These are phyloP conservation scores for Polypedilum vanderplanki DNA, from an alignment of 1,140 invertebrate species.

Conservation along the genomic window DNA sequence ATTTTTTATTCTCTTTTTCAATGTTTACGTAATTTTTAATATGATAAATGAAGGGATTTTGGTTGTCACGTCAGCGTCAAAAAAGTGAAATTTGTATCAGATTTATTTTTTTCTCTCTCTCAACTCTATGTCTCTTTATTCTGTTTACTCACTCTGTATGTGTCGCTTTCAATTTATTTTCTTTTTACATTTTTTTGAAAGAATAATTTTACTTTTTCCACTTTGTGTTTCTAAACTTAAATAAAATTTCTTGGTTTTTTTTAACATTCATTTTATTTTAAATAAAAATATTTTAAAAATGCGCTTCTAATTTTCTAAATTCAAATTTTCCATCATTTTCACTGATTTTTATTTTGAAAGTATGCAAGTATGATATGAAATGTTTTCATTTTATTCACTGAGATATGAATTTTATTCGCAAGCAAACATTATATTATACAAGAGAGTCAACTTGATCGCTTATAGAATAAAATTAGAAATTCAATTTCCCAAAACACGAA, in stretches of 20 bases:
- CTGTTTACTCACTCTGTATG: background rate
- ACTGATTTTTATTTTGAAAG: too few relatives aligned
- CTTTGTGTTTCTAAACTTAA: too few relatives aligned
- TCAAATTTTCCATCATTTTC: too few relatives aligned
- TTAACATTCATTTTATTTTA: too few relatives aligned
- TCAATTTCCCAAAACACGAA: background rate
- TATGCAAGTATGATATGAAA: too few relatives aligned
- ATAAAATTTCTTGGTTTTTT: too few relatives aligned
- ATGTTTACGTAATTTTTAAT: conserved; percentile 29
- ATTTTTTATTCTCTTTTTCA: background rate
- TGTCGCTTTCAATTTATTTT: too few relatives aligned
- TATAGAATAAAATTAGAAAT: conserved; percentile 9
- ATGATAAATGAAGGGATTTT: conserved; percentile 29
- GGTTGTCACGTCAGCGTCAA: conserved; percentile 22
- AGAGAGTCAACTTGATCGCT: background rate
- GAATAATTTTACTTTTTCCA: background rate
- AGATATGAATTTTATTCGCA: too few relatives aligned
- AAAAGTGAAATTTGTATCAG: conserved; percentile 27
- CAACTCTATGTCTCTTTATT: background rate
- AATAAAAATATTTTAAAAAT: too few relatives aligned
- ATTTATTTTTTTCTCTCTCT: conserved; percentile 21
- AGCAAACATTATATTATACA: background rate
- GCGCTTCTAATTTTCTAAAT: too few relatives aligned
- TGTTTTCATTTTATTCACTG: too few relatives aligned
- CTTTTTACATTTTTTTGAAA: background rate